Evolutionary conservation across 2,888 invertebrate genomes (phyloP).

Genomic region (Hanleya hanleyi): DNA sequence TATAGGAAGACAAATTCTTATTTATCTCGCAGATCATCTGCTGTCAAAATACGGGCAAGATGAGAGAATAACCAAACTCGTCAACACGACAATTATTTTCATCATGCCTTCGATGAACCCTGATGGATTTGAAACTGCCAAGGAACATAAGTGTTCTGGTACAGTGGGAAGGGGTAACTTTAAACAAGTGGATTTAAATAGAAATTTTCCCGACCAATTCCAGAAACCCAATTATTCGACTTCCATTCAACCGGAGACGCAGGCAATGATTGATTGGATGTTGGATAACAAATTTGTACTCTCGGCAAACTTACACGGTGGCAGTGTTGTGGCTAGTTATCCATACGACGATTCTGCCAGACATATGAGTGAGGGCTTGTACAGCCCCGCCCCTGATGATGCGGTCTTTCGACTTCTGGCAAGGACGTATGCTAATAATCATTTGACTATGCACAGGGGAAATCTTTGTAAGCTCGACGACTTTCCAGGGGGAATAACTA

Average conservation of each 20-base stretch:
- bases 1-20: slow-evolving; percentile 86
- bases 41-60: slow-evolving; percentile 54
- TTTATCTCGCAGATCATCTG: slow-evolving; percentile 77
- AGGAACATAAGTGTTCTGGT: slow-evolving; percentile 58
- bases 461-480: slow-evolving; percentile 77
- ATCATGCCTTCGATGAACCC: slow-evolving; percentile 73
- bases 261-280: slow-evolving; percentile 95
- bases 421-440: slow-evolving; percentile 82
- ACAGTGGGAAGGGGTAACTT: slow-evolving; percentile 79
- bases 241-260: slow-evolving; percentile 85
- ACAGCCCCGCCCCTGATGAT: slow-evolving; percentile 82
- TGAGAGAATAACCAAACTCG: slow-evolving; percentile 51
- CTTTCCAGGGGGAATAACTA: slow-evolving; percentile 62
- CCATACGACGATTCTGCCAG: slow-evolving; percentile 83
- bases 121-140: slow-evolving; percentile 67
- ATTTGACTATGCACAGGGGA: slow-evolving; percentile 84
- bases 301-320: slow-evolving; percentile 93
- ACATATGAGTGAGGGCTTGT: slow-evolving; percentile 39
- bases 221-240: slow-evolving; percentile 79
- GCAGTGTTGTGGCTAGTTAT: slow-evolving; percentile 96
- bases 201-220: slow-evolving; percentile 97
- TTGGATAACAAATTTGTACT: slow-evolving; percentile 94
- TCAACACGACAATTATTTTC: slow-evolving; percentile 64
- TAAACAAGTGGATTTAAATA: slow-evolving; percentile 88
- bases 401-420: slow-evolving; percentile 86